phyloP scores from a whole-genome alignment of 2,888 invertebrate species.

The Drosophila siamana region DNA sequence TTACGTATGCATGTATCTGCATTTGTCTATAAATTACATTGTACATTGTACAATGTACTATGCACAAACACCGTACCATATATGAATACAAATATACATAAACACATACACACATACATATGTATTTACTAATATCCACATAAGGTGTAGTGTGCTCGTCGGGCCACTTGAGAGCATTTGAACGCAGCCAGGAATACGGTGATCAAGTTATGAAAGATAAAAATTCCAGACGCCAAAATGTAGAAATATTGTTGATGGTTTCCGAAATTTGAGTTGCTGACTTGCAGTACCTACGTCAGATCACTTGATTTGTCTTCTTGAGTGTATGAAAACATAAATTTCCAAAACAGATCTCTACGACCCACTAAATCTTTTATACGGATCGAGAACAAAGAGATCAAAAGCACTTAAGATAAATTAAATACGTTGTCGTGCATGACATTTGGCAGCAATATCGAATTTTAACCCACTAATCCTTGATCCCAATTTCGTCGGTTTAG shows the following conservation, averaged over 20 bases:
- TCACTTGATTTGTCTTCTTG: constrained; percentile 16
- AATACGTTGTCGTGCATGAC: constrained; percentile 10
- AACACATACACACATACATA: too few species aligned
- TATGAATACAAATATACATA: background rate
- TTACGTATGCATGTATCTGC: background rate
- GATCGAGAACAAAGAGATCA: background rate
- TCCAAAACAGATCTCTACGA: constrained; percentile 19
- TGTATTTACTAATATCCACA: constrained; percentile 10
- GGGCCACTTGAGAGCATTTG: constrained; percentile 48
- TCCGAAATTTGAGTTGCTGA: constrained; percentile 46
- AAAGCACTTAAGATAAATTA: constrained; percentile 9
- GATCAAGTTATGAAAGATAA: constrained; percentile 56
- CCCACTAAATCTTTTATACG: constrained; percentile 26
- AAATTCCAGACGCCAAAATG: constrained; percentile 51
- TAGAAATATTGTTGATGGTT: constrained; percentile 48
- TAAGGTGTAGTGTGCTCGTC: constrained; percentile 18
- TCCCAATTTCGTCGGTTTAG: background rate
- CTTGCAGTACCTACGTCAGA: constrained; percentile 34
- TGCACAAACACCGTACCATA: constrained; percentile 16
- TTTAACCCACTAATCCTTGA: constrained; percentile 4
- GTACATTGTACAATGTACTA: constrained; percentile 28
- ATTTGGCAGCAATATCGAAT: constrained; percentile 1
- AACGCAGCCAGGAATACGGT: constrained; percentile 21
- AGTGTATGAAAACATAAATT: constrained; percentile 25
- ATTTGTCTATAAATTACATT: constrained; percentile 25